Evolutionary conservation across 2,888 invertebrate genomes (phyloP).

Genomic region (Lasiommata megera): DNA sequence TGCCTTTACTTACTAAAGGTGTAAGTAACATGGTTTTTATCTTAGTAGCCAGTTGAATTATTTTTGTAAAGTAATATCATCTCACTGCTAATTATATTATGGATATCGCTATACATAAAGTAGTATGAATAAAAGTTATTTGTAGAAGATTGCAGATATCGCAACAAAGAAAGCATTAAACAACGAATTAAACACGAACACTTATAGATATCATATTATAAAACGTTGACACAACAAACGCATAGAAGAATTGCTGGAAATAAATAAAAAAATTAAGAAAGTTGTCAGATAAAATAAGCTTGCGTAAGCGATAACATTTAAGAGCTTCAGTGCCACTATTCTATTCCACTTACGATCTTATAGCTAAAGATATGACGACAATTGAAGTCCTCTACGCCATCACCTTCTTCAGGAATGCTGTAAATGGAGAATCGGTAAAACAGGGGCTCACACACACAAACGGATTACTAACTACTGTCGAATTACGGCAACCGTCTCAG

Average conservation of each 20-base stretch:
- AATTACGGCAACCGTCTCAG: slow-evolving; percentile 19
- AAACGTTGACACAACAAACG: slow-evolving; percentile 9
- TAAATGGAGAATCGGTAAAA: slow-evolving; percentile 73
- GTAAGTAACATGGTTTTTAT: too few species aligned
- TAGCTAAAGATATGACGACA: slow-evolving; percentile 76
- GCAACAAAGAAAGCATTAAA: slow-evolving; percentile 4
- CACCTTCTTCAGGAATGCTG: slow-evolving; percentile 91
- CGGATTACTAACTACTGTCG: slow-evolving; percentile 23
- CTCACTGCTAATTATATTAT: too few species aligned
- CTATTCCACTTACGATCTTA: slow-evolving; percentile 79
- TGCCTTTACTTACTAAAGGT: too few species aligned
- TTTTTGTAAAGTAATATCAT: too few species aligned
- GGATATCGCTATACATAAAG: too few species aligned
- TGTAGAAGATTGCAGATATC: background rate
- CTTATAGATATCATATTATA: background rate
- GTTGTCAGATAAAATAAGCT: slow-evolving; percentile 7
- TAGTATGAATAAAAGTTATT: too few species aligned
- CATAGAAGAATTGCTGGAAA: slow-evolving; percentile 15
- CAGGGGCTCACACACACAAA: slow-evolving; percentile 57
- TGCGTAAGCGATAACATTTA: slow-evolving; percentile 26
- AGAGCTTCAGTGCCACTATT: slow-evolving; percentile 20
- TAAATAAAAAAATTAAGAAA: background rate
- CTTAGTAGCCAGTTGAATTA: too few species aligned
- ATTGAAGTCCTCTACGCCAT: slow-evolving; percentile 81
- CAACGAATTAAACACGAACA: slow-evolving; percentile 3